Evolutionary conservation across 2,888 invertebrate genomes (phyloP), one percentile per base, ranked within the genome.

Genomic region (Piscicola geometra): DNA sequence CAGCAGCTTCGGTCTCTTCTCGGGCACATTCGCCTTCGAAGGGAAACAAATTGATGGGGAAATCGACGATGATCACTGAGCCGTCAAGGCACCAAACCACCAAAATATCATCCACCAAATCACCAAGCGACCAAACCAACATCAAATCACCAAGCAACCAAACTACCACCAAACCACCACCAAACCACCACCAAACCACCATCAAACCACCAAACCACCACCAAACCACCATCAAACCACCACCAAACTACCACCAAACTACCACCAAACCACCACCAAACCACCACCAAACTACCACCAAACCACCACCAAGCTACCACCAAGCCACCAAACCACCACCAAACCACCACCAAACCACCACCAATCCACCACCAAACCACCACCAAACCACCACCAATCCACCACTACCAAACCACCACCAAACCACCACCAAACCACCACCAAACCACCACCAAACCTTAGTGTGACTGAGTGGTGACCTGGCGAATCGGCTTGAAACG

Each of bases 401-500:
- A 25, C n/a, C 3, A 25, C 9, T 5, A 56, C 21, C 21, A 9
- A 25, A 21, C 60, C 21, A 41, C 41, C 41, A 56, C 21, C n/a
- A 56, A 3, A 25, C n/a, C 3, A 25, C 9, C 21, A 56, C 21
- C 21, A 9, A 25, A 21, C 60, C 21, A 41, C 41, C 41, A 15
- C 41, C 41, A 5, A 15, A 41, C 5, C 41, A 41, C 41, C 5
- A 5, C 5, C 9, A 15, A 3, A 56, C 60, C 56, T 56, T 72
- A 35, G 32, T 30, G 30, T 50, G 56, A 25, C 33, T 72, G 72
- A 72, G 60, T 30, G 56, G 32, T 30, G 32, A 41, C 28, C 72
- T 28, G 18, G 72, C 30, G 56, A 56, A 30, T 25, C 56, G 25
- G 56, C 25, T 56, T n/a, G 71, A 76, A 25, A 71, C 68, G 32